These are phyloP conservation scores for Pocillopora grandis DNA, from an alignment of 92 coral and sea anemone species.

Conservation along the genomic window DNA sequence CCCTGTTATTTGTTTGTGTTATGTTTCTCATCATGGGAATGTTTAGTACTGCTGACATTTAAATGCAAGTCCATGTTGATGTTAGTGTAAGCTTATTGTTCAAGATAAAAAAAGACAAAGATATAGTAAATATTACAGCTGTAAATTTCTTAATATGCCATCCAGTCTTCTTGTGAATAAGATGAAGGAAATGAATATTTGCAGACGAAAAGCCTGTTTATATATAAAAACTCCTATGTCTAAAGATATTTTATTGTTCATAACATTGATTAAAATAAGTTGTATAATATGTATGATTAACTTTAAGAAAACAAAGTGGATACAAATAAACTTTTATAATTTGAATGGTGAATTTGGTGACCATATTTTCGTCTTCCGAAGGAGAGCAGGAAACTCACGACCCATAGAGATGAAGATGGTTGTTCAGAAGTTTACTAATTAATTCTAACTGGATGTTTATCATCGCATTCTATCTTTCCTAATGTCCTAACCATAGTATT, in stretches of 20 bases:
- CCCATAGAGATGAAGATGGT: background rate
- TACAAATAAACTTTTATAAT: background rate
- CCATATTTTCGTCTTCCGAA: background rate
- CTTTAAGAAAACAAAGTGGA: background rate
- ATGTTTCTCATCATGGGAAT: too few relatives aligned
- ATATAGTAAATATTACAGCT: background rate
- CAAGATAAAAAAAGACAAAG: too few relatives aligned
- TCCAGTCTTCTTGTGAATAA: conserved; percentile 1
- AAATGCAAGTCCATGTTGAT: too few relatives aligned
- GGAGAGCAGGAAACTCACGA: background rate
- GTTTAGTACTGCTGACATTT: too few relatives aligned
- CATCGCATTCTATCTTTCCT: background rate
- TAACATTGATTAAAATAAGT: background rate
- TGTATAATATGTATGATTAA: background rate
- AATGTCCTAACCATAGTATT: too few relatives aligned
- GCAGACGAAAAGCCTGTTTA: background rate
- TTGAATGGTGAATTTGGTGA: background rate
- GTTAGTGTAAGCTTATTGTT: too few relatives aligned
- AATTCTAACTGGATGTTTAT: background rate
- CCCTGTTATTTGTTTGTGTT: too few relatives aligned
- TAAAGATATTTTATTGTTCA: conserved; percentile 3
- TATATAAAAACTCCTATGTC: background rate
- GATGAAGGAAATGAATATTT: background rate
- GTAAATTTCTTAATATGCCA: background rate
- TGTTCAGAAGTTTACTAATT: background rate